These are phyloP conservation scores for Cherax destructor DNA, from an alignment of 1,140 invertebrate species.

Conservation along the genomic window DNA sequence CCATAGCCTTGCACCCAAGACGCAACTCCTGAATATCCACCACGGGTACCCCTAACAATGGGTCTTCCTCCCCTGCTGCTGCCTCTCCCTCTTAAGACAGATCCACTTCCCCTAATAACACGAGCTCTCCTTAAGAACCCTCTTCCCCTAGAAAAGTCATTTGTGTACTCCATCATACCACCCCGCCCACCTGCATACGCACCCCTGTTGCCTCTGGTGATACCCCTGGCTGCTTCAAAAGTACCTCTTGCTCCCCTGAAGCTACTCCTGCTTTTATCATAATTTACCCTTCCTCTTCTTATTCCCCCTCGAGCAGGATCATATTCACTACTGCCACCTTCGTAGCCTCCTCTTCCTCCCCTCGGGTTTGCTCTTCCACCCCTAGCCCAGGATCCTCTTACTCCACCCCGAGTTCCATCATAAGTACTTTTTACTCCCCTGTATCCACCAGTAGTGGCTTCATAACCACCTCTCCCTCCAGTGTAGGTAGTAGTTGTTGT, in stretches of 20 bases:
- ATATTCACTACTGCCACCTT: not conserved
- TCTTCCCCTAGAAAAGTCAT: conserved; percentile 36
- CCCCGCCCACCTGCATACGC: not conserved
- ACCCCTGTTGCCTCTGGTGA: not conserved
- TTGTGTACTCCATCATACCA: conserved; percentile 46
- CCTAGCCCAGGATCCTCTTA: not conserved
- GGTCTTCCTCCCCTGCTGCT: not conserved
- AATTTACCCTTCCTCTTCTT: not conserved
- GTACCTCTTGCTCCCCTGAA: conserved; percentile 21
- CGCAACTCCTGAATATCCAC: not conserved
- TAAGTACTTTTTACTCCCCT: not conserved
- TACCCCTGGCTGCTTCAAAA: not conserved
- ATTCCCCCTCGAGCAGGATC: not conserved
- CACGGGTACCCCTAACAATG: conserved; percentile 7
- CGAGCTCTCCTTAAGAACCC: conserved; percentile 2
- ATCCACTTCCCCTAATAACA: not conserved
- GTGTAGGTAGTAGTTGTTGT: not conserved
- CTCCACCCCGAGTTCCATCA: not conserved
- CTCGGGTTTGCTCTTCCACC: not conserved
- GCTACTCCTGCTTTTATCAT: not conserved
- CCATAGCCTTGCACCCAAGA: conserved; percentile 12
- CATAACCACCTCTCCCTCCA: conserved; percentile 8
- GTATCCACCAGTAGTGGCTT: not conserved
- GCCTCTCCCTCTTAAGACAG: not conserved
- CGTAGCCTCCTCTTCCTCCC: conserved; percentile 3